These are phyloP conservation scores for Neoascia interrupta DNA, from an alignment of 2,888 invertebrate species.

Conservation along the genomic window DNA sequence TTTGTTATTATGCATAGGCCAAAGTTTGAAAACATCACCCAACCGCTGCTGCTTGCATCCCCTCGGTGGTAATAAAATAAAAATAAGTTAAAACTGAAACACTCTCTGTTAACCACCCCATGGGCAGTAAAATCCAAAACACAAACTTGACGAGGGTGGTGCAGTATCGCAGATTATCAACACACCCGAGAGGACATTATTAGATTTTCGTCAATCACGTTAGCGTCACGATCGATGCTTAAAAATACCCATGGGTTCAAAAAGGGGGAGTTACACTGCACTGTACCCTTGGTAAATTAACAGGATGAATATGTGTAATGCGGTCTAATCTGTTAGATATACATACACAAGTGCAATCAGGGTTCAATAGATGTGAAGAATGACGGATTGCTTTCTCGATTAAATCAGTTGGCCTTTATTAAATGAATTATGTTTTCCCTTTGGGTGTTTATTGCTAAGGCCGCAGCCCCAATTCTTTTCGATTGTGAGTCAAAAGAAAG, in stretches of 20 bases:
- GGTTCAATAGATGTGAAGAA: constrained; percentile 26
- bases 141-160: constrained; percentile 30
- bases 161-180: constrained; percentile 19
- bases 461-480: constrained; percentile 1
- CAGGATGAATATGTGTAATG: constrained; percentile 42
- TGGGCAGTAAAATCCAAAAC: constrained; percentile 14
- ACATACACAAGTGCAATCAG: constrained; percentile 33
- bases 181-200: constrained; percentile 30
- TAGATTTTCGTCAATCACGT: constrained; percentile 52
- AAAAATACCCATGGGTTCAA: constrained; percentile 34
- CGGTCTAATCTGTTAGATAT: constrained; percentile 51
- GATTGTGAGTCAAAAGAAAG: background rate
- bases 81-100: constrained; percentile 45
- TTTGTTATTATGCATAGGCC: background rate
- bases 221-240: constrained; percentile 36
- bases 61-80: constrained; percentile 12
- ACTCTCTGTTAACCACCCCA: constrained; percentile 30
- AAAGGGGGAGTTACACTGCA: constrained; percentile 3
- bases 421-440: constrained; percentile 11
- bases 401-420: constrained; percentile 45
- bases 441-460: background rate
- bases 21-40: constrained; percentile 1
- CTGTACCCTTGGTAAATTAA: constrained; percentile 26
- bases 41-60: constrained; percentile 5
- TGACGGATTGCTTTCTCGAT: constrained; percentile 54